phyloP scores from a whole-genome alignment of 1,140 invertebrate genomes.

The Aphelenchoides avenae region DNA sequence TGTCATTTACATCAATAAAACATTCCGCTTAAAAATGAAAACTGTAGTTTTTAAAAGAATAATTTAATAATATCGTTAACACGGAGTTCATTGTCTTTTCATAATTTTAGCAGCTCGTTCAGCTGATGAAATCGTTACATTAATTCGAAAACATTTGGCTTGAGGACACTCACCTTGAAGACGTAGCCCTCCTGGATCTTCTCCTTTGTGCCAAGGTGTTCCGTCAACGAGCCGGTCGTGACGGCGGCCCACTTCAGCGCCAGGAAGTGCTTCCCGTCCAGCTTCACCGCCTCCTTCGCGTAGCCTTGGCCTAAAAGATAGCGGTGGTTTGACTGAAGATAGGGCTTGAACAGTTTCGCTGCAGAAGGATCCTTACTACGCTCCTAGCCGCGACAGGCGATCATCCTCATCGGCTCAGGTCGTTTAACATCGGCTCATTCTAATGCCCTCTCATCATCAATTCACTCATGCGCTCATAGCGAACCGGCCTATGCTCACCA shows the following conservation, averaged over 20 bases:
- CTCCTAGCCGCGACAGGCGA: too few species aligned
- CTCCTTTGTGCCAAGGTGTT: slow-evolving; percentile 58
- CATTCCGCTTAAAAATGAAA: background rate
- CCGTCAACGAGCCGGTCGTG: slow-evolving; percentile 38
- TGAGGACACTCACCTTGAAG: slow-evolving; percentile 27
- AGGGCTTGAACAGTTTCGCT: slow-evolving; percentile 8
- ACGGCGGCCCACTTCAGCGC: slow-evolving; percentile 48
- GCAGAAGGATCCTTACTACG: too few species aligned
- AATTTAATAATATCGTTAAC: background rate
- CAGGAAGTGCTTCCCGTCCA: slow-evolving; percentile 38
- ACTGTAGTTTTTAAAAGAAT: background rate
- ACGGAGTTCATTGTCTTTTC: background rate
- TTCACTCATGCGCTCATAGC: background rate
- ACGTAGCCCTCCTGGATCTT: slow-evolving; percentile 61
- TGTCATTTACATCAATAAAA: slow-evolving; percentile 1
- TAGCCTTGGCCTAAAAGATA: slow-evolving; percentile 30
- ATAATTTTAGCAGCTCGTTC: too few species aligned
- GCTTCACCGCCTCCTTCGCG: slow-evolving; percentile 21
- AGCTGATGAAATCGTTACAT: slow-evolving; percentile 61
- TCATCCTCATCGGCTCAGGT: too few species aligned
- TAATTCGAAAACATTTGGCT: too few species aligned
- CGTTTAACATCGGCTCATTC: too few species aligned
- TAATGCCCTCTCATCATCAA: too few species aligned
- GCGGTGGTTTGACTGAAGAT: slow-evolving; percentile 3
- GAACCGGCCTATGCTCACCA: too few species aligned